phyloP scores from a whole-genome alignment of 1,140 invertebrate genomes.

The Leptinotarsa defecta region DNA sequence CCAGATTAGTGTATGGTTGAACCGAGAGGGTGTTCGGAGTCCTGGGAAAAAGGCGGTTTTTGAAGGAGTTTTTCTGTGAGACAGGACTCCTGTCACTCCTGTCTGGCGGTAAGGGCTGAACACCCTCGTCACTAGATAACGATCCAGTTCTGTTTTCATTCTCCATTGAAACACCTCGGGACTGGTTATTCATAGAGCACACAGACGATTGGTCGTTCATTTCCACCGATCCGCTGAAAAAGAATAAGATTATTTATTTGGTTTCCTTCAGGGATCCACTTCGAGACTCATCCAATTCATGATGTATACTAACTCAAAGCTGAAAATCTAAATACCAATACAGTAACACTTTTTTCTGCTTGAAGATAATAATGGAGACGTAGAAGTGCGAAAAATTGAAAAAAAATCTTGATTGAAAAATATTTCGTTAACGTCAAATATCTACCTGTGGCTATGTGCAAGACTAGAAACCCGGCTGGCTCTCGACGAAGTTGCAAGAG shows the following conservation, averaged over 20 bases:
- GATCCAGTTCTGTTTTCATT: constrained; percentile 61
- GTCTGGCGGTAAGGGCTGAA: constrained; percentile 51
- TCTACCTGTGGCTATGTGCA: constrained; percentile 66
- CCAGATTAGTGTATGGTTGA: constrained; percentile 69
- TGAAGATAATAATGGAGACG: background rate
- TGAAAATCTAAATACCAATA: too few relatives aligned
- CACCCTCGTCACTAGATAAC: constrained; percentile 61
- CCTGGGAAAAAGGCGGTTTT: constrained; percentile 55
- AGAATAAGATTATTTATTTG: background rate
- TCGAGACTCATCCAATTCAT: background rate
- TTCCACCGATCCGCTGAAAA: constrained; percentile 71
- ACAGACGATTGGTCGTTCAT: constrained; percentile 65
- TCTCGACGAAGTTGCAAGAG: constrained; percentile 54
- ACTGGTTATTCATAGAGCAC: constrained; percentile 52
- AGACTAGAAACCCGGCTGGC: constrained; percentile 66
- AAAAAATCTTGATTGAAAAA: too few relatives aligned
- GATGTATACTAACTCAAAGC: background rate
- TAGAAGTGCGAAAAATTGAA: too few relatives aligned
- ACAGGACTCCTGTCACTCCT: constrained; percentile 51
- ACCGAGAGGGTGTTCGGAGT: constrained; percentile 77
- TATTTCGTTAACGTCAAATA: background rate
- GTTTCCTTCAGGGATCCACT: background rate
- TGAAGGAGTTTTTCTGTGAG: constrained; percentile 53
- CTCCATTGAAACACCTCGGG: constrained; percentile 59
- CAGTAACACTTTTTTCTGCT: too few relatives aligned